Conservation (phyloP, 2,797 vertebrate genomes). For the Acanthurus leucopareius region DNA sequence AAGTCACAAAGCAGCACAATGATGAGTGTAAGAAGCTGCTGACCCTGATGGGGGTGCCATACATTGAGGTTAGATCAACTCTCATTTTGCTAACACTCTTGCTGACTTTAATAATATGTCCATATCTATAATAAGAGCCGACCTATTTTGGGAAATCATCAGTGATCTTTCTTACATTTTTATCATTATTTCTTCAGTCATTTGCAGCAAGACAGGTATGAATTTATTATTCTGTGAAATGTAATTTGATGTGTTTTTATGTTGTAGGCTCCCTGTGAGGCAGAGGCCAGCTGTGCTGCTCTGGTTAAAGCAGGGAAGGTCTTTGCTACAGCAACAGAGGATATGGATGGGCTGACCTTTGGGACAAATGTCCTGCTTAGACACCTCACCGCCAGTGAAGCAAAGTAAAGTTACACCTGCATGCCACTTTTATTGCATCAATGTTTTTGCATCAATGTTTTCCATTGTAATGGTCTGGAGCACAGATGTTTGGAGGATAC, state of each 20-base stretch:
- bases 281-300: constrained; percentile 96
- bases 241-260: constrained; percentile 8
- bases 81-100: not conserved
- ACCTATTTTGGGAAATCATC: no score
- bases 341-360: constrained; percentile 98
- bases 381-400: constrained; percentile 95
- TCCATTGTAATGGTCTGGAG: not conserved
- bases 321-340: constrained; percentile 95
- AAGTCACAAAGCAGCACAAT: constrained; percentile 95
- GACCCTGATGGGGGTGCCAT: constrained; percentile 94
- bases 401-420: constrained; percentile 84
- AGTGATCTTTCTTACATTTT: not conserved
- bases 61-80: constrained; percentile 84
- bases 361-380: constrained; percentile 93
- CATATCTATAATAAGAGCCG: not conserved
- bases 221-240: not conserved
- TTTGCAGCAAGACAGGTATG: not conserved
- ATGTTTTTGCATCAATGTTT: not conserved
- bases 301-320: constrained; percentile 95
- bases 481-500: not conserved
- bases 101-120: not conserved
- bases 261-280: constrained; percentile 92
- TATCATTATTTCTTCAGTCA: no score
- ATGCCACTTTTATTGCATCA: not conserved
- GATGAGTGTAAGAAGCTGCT: constrained; percentile 96